Conservation (phyloP, 2,113 vertebrate species). For the Puntigrus tetrazona region DNA sequence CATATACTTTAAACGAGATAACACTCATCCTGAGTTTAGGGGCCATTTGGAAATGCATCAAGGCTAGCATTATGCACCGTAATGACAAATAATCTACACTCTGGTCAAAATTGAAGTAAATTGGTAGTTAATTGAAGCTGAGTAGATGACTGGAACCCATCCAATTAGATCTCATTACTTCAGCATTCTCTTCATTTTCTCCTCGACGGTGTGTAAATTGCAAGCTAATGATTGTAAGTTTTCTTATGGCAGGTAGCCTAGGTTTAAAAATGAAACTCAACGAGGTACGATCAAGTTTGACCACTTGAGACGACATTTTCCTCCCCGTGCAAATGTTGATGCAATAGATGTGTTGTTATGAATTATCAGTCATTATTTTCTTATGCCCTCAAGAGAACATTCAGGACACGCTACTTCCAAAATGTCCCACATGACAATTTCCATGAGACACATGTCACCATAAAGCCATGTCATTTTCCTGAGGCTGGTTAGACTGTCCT, state of each 20-base stretch:
- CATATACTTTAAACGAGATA: slow-evolving; percentile 8
- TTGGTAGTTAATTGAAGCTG: slow-evolving; percentile 54
- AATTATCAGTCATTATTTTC: slow-evolving; percentile 50
- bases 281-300: slow-evolving; percentile 41
- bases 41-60: slow-evolving; percentile 46
- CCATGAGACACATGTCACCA: slow-evolving; percentile 53
- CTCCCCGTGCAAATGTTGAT: slow-evolving; percentile 1
- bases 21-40: slow-evolving; percentile 39
- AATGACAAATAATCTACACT: slow-evolving; percentile 40
- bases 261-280: slow-evolving; percentile 38
- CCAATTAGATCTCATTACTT: slow-evolving; percentile 49
- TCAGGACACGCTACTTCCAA: slow-evolving; percentile 43
- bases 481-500: slow-evolving; percentile 48
- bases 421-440: slow-evolving; percentile 46
- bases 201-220: slow-evolving; percentile 51
- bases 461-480: slow-evolving; percentile 42
- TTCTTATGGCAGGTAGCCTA: slow-evolving; percentile 32
- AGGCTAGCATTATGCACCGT: slow-evolving; percentile 35
- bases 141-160: slow-evolving; percentile 52
- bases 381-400: slow-evolving; percentile 29
- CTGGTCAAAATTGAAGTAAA: slow-evolving; percentile 53
- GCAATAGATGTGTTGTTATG: slow-evolving; percentile 20
- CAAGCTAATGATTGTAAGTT: slow-evolving; percentile 33
- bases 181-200: slow-evolving; percentile 38
- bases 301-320: neutral